phyloP scores from a whole-genome alignment of 2,797 vertebrate species.

The Falco columbarius region DNA sequence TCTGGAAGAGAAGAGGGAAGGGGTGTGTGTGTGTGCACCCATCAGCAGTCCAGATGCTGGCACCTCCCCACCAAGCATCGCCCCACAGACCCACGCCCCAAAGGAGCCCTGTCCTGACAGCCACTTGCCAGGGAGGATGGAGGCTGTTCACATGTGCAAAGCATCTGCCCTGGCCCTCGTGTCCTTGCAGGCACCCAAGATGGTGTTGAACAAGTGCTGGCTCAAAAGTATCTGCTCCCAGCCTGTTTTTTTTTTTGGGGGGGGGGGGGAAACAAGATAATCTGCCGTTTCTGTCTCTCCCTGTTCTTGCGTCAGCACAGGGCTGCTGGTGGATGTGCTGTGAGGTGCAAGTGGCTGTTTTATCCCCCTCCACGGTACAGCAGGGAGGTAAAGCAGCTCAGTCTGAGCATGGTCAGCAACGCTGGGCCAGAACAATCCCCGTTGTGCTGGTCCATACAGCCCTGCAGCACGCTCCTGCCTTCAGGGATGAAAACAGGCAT shows the following conservation, averaged over 20 bases:
- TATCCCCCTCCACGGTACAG: background rate
- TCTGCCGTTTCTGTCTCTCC: too few species aligned
- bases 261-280: background rate
- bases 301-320: background rate
- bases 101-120: background rate
- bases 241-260: background rate
- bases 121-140: background rate
- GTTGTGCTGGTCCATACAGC: background rate
- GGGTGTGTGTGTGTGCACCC: background rate
- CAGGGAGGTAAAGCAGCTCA: background rate
- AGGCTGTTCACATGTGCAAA: background rate
- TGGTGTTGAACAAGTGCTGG: background rate
- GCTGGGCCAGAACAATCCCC: background rate
- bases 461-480: background rate
- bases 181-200: background rate
- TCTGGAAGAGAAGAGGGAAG: constrained; percentile 77
- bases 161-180: background rate
- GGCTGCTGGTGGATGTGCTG: background rate
- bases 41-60: fast-evolving
- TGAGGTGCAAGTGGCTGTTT: background rate
- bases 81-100: background rate
- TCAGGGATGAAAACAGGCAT: background rate
- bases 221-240: too few species aligned
- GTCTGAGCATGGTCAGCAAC: background rate
- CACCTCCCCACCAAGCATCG: background rate